Base-by-base conservation (phyloP, 2,888 invertebrate species). In the Phyto melanocephala region DNA sequence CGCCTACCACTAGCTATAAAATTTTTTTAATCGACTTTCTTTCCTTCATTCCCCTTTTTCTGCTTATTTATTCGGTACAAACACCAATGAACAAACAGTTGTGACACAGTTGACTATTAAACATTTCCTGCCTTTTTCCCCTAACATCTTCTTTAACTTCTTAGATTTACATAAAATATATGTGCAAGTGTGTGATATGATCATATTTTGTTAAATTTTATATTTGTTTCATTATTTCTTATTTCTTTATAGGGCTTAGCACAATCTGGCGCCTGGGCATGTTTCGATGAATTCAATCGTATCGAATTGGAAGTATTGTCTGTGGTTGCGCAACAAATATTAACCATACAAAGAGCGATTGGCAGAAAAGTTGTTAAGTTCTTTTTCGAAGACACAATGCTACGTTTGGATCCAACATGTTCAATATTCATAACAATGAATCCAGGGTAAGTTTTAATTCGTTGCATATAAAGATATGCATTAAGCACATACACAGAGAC, bases 271-370 rank as follows among this genome's bases (percentile, higher is more conserved):
- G 96, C 97, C 0, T 98, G 97, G 97, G 95, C 97, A 8, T 98
- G 98, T 90, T 97, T 98, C 92, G 97, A 98, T 90, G 98, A 98
- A 92, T 98, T 98, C 92, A 97, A 98, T 92, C 94, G 98, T 84
- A 97, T 98, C 86, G 97, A 97, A 89, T 92, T 97, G 88, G 97
- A 98, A 90, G 97, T 98, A 76, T 91, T 98, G 75, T 98, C 98
- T 2, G 97, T 98, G 79, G 96, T 98, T 35, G 97, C 97, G 22
- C 98, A 98, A 92, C 98, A 98, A 92, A 97, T 98, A 91, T 93
- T 96, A 75, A 95, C 96, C 89, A 97, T 98, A 89, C 97, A 97
- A 92, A 94, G 95, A 87, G 98, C 98, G 0, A 95, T 98, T 85
- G 93, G 95, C 74, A 94, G 95, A 75, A 93, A 94, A 83, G 92